phyloP scores from a whole-genome alignment of 2,888 invertebrate genomes.

The Nomada ferruginata region DNA sequence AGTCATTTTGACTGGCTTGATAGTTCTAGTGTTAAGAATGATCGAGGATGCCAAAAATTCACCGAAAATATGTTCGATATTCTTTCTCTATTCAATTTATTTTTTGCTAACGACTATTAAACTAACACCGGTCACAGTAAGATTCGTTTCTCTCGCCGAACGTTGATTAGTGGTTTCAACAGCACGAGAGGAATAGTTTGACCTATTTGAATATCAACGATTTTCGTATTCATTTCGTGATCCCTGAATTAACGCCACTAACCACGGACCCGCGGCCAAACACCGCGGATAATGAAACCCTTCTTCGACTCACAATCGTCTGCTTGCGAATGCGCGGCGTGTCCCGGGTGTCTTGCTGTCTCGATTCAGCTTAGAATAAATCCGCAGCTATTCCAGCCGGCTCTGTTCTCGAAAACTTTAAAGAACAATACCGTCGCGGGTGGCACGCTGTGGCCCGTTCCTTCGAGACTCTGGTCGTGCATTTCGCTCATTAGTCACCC shows the following conservation, averaged over 20 bases:
- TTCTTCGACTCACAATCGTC: background rate
- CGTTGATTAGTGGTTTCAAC: no score
- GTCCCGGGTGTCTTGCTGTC: background rate
- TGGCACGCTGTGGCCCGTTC: background rate
- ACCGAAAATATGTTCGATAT: no score
- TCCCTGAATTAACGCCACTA: background rate
- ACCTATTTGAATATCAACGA: no score
- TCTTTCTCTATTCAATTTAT: no score
- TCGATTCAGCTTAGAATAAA: slow-evolving; percentile 7
- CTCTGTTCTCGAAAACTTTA: slow-evolving; percentile 26
- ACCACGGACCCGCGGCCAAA: background rate
- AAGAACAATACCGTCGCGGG: slow-evolving; percentile 47
- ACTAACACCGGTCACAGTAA: no score
- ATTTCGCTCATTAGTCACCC: slow-evolving; percentile 49
- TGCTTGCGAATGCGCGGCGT: background rate
- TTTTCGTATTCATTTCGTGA: background rate
- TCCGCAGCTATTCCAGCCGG: background rate
- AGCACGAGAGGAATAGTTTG: no score
- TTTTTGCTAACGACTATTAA: no score
- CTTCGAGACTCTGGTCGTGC: slow-evolving; percentile 3
- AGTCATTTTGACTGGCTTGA: no score
- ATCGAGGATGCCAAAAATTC: no score
- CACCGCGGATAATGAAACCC: background rate
- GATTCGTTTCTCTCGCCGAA: no score
- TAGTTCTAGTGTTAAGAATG: no score